Percentiles rank a stretch among this genome's conserved stretches.
phyloP scores from a whole-genome alignment of 2,113 vertebrate genomes.

The Melospiza georgiana region DNA sequence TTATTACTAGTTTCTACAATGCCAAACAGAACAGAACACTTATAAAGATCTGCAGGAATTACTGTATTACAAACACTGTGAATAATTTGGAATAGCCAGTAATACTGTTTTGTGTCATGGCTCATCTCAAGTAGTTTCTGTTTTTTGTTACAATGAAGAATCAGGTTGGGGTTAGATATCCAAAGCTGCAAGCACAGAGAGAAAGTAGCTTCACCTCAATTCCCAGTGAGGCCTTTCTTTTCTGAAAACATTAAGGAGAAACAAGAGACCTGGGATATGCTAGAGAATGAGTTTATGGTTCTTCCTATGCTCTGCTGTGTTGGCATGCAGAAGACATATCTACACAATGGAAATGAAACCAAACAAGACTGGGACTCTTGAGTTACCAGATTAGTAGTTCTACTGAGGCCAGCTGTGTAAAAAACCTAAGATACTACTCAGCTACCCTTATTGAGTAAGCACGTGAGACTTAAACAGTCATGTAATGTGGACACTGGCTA shows the following conservation, averaged over 20 bases:
- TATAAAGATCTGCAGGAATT: neutral
- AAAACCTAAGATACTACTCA: neutral
- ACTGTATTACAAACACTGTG: neutral
- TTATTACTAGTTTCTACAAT: neutral
- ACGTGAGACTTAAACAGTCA: neutral
- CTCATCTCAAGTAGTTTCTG: neutral
- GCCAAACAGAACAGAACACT: neutral
- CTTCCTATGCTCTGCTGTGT: neutral
- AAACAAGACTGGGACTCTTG: neutral
- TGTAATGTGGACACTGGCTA: neutral
- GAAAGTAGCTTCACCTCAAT: neutral
- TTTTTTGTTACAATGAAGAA: neutral
- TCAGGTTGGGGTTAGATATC: fast-evolving
- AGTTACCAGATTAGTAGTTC: neutral
- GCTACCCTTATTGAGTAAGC: neutral
- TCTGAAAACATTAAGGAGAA: neutral
- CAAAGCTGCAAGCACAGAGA: neutral
- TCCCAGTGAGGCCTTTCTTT: neutral
- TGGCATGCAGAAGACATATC: neutral
- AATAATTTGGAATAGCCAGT: neutral
- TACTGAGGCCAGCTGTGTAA: neutral
- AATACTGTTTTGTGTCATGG: neutral
- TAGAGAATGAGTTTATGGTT: neutral
- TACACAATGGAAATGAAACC: neutral
- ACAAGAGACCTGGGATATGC: neutral